Conservation (phyloP, 1,140 invertebrate genomes). For the Zaprionus ghesquierei region DNA sequence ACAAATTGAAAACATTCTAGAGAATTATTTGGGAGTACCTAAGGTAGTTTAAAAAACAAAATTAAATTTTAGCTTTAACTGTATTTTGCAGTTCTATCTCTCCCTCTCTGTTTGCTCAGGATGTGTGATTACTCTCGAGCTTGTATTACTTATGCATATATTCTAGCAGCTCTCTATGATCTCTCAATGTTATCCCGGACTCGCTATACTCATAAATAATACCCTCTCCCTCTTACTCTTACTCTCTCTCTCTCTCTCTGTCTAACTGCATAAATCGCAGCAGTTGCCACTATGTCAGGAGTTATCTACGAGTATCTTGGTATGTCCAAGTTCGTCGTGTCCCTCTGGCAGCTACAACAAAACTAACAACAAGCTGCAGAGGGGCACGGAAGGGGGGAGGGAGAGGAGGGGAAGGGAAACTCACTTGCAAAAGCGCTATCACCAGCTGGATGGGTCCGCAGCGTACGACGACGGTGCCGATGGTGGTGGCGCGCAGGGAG, state of each 20-base stretch:
- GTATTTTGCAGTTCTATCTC: background rate
- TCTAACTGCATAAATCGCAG: constrained; percentile 27
- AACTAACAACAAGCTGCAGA: background rate
- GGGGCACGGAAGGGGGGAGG: background rate
- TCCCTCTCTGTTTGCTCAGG: background rate
- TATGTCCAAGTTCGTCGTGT: constrained; percentile 9
- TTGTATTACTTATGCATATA: background rate
- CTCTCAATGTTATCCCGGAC: background rate
- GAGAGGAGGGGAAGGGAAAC: constrained; percentile 66
- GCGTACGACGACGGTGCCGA: constrained; percentile 95
- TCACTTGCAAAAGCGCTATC: constrained; percentile 94
- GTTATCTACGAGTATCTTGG: constrained; percentile 39
- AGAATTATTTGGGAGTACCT: background rate
- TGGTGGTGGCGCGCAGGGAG: constrained; percentile 87
- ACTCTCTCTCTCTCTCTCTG: background rate
- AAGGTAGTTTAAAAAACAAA: no score
- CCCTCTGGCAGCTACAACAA: background rate
- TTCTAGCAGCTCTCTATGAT: background rate
- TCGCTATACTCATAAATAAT: background rate
- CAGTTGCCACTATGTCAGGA: background rate
- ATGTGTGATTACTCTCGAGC: background rate
- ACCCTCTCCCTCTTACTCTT: background rate
- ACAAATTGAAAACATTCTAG: background rate
- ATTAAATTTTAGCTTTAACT: background rate
- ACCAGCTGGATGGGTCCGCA: constrained; percentile 93